Evolutionary conservation across 2,797 vertebrate species (phyloP).

Genomic region (Vultur gryphus): DNA sequence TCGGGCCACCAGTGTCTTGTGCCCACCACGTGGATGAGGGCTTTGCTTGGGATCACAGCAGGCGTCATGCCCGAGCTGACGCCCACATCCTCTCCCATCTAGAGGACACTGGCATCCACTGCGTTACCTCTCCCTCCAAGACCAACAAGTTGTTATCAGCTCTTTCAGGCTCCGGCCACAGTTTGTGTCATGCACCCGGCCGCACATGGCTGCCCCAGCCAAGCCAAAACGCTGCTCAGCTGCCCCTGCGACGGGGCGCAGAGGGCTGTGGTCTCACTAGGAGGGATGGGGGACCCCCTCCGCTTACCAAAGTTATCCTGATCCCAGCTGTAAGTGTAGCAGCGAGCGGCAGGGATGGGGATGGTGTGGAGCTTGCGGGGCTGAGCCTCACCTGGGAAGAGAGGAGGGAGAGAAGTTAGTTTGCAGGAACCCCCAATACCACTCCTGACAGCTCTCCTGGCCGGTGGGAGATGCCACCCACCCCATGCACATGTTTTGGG

Average conservation of each 20-base stretch:
- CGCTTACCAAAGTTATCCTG: conserved; percentile 94
- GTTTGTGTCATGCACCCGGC: background rate
- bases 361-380: conserved; percentile 81
- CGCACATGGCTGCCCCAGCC: background rate
- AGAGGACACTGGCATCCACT: background rate
- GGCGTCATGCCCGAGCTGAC: background rate
- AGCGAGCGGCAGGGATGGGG: conserved; percentile 85
- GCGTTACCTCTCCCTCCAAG: background rate
- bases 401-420: background rate
- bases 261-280: background rate
- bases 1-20: no score
- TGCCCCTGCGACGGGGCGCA: accelerated
- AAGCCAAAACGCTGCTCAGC: background rate
- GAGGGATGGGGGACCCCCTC: no score
- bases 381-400: conserved; percentile 50
- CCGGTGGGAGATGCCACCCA: background rate
- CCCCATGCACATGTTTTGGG: accelerated
- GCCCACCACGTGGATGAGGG: background rate
- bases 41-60: background rate
- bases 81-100: background rate
- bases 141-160: background rate
- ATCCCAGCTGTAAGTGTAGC: conserved; percentile 90
- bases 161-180: background rate
- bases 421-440: background rate
- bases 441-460: background rate